Percentiles rank a stretch among this genome's conserved stretches.
phyloP scores from a whole-genome alignment of 2,888 invertebrate species.

The Pyrochroa serraticornis region DNA sequence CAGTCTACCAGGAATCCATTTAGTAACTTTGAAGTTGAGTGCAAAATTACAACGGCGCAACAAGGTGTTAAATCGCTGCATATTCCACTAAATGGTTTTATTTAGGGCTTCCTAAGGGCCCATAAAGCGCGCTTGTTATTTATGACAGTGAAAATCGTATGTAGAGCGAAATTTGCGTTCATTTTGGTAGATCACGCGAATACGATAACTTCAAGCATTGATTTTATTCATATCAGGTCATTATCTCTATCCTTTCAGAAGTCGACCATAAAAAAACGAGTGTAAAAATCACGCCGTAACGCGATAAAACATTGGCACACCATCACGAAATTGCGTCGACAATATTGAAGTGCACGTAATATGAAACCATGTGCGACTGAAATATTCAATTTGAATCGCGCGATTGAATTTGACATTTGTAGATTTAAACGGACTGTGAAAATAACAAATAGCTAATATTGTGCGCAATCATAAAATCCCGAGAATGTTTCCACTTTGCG shows the following conservation, averaged over 20 bases:
- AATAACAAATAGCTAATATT: conserved; percentile 51
- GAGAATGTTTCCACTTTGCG: conserved; percentile 48
- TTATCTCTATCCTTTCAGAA: conserved; percentile 7
- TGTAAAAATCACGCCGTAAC: too few species aligned
- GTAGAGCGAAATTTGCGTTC: conserved; percentile 15
- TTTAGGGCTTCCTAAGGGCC: not conserved
- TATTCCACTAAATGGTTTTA: not conserved
- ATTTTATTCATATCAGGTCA: conserved; percentile 16
- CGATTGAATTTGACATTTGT: conserved; percentile 48
- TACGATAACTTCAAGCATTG: conserved; percentile 11
- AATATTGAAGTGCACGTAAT: conserved; percentile 4
- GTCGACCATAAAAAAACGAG: too few species aligned
- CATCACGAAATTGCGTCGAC: not conserved
- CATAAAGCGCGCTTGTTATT: not conserved
- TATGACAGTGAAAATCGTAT: not conserved
- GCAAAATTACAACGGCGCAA: not conserved
- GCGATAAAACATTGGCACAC: too few species aligned
- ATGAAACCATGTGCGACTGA: conserved; percentile 22
- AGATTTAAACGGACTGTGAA: conserved; percentile 49
- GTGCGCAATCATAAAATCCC: conserved; percentile 48
- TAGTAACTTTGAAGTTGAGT: not conserved
- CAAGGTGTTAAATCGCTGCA: not conserved
- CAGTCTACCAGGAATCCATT: not conserved
- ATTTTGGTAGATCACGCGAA: conserved; percentile 14
- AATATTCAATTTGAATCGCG: conserved; percentile 32